phyloP scores from a whole-genome alignment of 2,113 vertebrate species.

The Microcebus tavaratra region DNA sequence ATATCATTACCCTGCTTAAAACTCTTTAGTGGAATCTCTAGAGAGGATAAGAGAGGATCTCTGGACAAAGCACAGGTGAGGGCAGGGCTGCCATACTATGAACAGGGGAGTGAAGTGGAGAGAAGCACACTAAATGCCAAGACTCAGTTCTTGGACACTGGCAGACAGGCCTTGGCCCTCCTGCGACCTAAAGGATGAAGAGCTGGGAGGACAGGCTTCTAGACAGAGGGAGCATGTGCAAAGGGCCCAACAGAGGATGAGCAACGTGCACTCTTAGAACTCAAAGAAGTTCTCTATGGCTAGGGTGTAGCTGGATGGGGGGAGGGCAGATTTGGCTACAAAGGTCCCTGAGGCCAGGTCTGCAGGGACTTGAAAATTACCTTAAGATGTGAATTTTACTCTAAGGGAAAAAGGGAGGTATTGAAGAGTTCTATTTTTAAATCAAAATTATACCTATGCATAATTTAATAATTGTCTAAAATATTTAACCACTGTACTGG shows the following conservation, averaged over 20 bases:
- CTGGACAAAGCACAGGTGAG: not conserved
- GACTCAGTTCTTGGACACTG: not conserved
- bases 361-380: not conserved
- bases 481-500: not conserved
- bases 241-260: not conserved
- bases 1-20: not conserved
- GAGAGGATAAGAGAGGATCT: not conserved
- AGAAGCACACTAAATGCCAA: not conserved
- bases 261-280: not conserved
- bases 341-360: not conserved
- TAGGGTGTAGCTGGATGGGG: not conserved
- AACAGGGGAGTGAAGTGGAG: not conserved
- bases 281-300: not conserved
- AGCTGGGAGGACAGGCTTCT: not conserved
- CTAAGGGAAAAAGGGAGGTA: not conserved
- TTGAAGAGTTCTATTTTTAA: not conserved
- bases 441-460: not conserved
- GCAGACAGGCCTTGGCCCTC: not conserved
- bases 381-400: not conserved
- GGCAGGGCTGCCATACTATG: not conserved
- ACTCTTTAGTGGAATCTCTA: not conserved
- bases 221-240: not conserved
- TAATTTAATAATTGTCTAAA: not conserved
- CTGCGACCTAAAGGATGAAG: not conserved
- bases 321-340: not conserved